Evolutionary conservation across 2,888 invertebrate genomes (phyloP), one percentile per base, ranked within the genome.

Genomic region (Incurvaria masculella): DNA sequence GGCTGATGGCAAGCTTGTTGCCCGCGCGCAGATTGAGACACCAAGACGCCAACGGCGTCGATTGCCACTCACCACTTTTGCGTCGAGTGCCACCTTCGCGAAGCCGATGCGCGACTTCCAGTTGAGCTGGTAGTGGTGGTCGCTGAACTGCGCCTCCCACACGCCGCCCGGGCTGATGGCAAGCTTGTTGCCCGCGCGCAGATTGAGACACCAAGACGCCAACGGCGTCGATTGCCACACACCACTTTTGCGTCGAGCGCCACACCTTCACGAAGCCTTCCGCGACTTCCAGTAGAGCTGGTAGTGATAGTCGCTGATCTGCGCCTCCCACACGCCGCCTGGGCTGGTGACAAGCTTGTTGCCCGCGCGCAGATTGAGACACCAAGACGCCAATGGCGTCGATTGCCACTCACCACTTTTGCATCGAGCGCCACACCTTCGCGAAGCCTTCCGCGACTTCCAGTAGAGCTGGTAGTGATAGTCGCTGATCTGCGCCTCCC

Each of bases 101-200:
- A 98, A 99, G 0, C 98, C 98, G 49, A 91, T 74, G 56, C 98
- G 80, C 57, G 88, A 87, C 57, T 94, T 93, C 98, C 99, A 99
- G 74, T 96, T 82, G 27, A 98, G 80, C 57, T 86, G 82, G 64
- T 96, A 96, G 66, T 88, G 89, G 64, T 93, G 88, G 69, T 94
- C 91, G 2, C 96, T 92, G 69, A 99, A 98, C 68, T 97, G 92
- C 5, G 98, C 97, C 76, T 99, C 98, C 61, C 90, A 91, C 1
- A 94, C 93, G 21, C 94, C 95, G 41, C 98, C 98, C 10, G 98
- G 98, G 0, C 97, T 91, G 56, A 99, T 97, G 5, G 93, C 93
- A 21, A 99, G 74, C 46, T 97, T 67, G 66, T 95, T 89, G n/a
- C 94, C 96, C n/a, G 88, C 84, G 56, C 89, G 87, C 16, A 99